Evolutionary conservation across 37 sponge, comb jelly and placozoan species (phyloP).

Genomic region (Bolinopsis microptera): DNA sequence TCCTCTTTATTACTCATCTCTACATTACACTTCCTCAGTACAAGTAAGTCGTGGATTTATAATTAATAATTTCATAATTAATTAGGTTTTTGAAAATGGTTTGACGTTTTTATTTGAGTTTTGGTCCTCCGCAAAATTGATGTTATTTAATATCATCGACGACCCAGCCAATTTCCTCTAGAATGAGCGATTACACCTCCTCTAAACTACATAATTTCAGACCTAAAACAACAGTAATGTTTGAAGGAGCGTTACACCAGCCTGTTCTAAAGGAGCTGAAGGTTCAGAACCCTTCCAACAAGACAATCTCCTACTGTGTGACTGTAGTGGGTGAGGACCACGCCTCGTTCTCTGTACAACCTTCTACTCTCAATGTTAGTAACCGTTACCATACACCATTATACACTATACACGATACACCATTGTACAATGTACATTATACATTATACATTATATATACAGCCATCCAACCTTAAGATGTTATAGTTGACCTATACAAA

Average conservation of each 20-base stretch:
- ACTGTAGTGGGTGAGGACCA: conserved; percentile 69
- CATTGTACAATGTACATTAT: too few species aligned
- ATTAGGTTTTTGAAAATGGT: too few species aligned
- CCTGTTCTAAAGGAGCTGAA: conserved; percentile 66
- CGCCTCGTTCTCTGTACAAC: conserved; percentile 64
- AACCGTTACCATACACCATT: neutral
- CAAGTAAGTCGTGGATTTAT: conserved; percentile 18
- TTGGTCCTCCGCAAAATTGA: too few species aligned
- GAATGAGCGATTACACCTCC: too few species aligned
- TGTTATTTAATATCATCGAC: too few species aligned
- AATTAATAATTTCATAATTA: too few species aligned
- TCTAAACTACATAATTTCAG: too few species aligned
- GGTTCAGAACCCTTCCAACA: conserved; percentile 72
- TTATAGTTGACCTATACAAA: neutral
- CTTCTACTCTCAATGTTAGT: conserved; percentile 16
- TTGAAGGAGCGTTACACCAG: conserved; percentile 65
- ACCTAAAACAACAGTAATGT: conserved; percentile 31
- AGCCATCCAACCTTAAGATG: neutral
- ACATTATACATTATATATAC: neutral
- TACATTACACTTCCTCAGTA: conserved; percentile 74
- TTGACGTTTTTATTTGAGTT: too few species aligned
- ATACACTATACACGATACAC: neutral
- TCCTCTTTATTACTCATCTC: conserved; percentile 75
- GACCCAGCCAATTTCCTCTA: too few species aligned
- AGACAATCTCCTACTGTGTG: conserved; percentile 68